Evolutionary conservation across 2,113 vertebrate genomes (phyloP).

Genomic region (pig (Sus scrofa)): DNA sequence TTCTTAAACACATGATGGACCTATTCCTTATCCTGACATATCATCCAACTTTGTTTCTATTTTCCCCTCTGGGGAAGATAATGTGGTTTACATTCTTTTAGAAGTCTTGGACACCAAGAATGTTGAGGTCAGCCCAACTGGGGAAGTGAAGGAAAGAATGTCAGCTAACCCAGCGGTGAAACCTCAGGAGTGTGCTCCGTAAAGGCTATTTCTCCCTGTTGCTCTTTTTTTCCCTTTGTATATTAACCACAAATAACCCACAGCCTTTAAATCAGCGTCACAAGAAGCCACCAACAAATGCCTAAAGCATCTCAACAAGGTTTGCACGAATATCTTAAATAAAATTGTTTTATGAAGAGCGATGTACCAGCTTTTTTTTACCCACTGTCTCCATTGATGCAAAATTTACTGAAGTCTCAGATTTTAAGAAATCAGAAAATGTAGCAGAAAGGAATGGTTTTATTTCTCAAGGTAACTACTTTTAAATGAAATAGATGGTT

Average conservation of each 20-base stretch:
- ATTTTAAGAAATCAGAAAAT: slow-evolving; percentile 60
- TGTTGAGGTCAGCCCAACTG: slow-evolving; percentile 79
- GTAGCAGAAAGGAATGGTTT: not conserved
- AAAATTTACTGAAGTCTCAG: slow-evolving; percentile 44
- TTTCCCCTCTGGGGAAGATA: slow-evolving; percentile 78
- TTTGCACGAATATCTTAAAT: slow-evolving; percentile 61
- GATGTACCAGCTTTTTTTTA: slow-evolving; percentile 32
- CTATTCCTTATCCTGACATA: slow-evolving; percentile 72
- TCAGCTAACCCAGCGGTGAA: slow-evolving; percentile 61
- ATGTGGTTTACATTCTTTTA: slow-evolving; percentile 81
- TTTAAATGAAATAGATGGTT: slow-evolving; percentile 55
- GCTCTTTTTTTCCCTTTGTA: slow-evolving; percentile 56
- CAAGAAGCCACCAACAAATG: slow-evolving; percentile 74
- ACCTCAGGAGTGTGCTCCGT: slow-evolving; percentile 69
- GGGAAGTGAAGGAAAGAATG: slow-evolving; percentile 79
- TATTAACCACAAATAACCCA: slow-evolving; percentile 79
- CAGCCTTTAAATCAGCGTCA: slow-evolving; percentile 70
- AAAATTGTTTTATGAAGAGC: slow-evolving; percentile 57
- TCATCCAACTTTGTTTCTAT: slow-evolving; percentile 75
- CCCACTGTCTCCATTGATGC: not conserved
- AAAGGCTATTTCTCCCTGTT: slow-evolving; percentile 58
- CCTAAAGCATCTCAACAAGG: slow-evolving; percentile 71
- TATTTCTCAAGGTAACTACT: slow-evolving; percentile 39
- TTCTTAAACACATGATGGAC: slow-evolving; percentile 67
- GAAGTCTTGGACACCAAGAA: slow-evolving; percentile 80